Base-by-base conservation (phyloP, 2,797 vertebrate species). In the Rhynchonycteris naso region DNA sequence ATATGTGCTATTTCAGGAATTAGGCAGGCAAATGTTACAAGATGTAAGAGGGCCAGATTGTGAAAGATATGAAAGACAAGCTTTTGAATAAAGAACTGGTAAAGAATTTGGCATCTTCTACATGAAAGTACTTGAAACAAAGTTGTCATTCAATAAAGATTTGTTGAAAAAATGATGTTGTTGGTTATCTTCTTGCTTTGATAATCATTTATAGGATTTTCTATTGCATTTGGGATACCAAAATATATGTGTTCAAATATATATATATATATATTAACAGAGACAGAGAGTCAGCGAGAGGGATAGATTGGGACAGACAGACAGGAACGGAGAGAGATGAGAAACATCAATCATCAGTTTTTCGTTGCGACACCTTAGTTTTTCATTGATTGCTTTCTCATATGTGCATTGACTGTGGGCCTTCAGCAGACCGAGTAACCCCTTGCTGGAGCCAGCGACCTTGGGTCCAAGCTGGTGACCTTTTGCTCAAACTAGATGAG, bases 101-200 rank as follows among this genome's bases (percentile, higher is more conserved):
- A 79, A 68, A 33, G n/a, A 54, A 69, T 89, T 78, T 30, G 5
- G 18, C 19, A 18, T 95, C 69, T 94, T 82, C 75, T n/a, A 69
- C 4, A 15, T 76, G 33, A 88, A 90, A 69, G 54, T 88, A 85
- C 33, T 28, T 66, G 56, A 69, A 92, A 56, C 24, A 81, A 58
- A 92, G 63, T 63, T 74, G 56, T 43, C 58, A 43, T 85, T 85
- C 24, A 82, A 9, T 71, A 86, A 89, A 50, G 63, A 86, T 78
- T 93, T 95, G 43, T 95, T 86, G 52, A 86, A 63, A 91, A 86
- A 93, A 75, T 95, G 47, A 47, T 88, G 74, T 86, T 85, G 26
- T 88, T 81, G 14, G 11, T 72, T 88, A 54, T 93, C 66, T 85
- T 56, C 21, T 91, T 91, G 35, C 68, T 38, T 93, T 54, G 35